Percentiles rank a stretch among this genome's conserved stretches.
Conservation (phyloP, 1,140 invertebrate genomes). For the Euura lappo region DNA sequence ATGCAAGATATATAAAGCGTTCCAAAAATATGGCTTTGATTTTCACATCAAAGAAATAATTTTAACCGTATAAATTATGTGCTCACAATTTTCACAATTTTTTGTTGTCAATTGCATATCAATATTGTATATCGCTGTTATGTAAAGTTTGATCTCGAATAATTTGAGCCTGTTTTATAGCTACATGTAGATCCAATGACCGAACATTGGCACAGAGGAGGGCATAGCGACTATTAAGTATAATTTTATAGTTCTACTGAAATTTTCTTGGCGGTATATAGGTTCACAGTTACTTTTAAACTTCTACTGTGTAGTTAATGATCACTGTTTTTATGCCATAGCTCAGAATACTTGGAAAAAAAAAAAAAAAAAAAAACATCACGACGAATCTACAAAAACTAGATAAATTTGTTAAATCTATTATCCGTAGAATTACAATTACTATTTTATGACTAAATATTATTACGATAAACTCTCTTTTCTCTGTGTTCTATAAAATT, state of each 20-base stretch:
- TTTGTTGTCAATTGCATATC: background rate
- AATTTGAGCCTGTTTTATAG: no score
- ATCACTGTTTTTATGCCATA: no score
- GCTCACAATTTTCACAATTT: background rate
- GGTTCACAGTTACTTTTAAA: no score
- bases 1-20: conserved; percentile 12
- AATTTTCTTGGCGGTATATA: no score
- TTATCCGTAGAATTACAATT: background rate
- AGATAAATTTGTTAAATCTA: background rate
- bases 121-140: conserved; percentile 11
- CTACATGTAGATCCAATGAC: no score
- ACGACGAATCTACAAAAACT: no score
- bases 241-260: no score
- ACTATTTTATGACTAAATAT: background rate
- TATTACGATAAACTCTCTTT: background rate
- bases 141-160: background rate
- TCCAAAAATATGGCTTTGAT: conserved; percentile 15
- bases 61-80: background rate
- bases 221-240: no score
- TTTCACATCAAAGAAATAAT: background rate
- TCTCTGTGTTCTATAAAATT: background rate
- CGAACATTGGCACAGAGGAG: no score
- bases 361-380: no score
- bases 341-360: no score
- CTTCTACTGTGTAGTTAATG: no score